phyloP scores from a whole-genome alignment of 2,113 vertebrate genomes.

The Corvus cornix region DNA sequence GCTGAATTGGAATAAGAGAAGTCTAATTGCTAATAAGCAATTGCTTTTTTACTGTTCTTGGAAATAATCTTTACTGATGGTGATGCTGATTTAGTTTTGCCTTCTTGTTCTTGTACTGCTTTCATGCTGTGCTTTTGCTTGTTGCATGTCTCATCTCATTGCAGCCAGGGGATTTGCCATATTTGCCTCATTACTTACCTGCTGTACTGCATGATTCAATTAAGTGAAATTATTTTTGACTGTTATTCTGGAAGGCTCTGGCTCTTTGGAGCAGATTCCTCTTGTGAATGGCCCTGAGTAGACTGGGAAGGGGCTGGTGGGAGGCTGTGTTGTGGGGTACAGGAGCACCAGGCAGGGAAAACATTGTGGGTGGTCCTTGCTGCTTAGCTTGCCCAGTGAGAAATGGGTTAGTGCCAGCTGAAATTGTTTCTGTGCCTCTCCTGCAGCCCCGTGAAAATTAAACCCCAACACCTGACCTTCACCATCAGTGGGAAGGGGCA shows the following conservation, averaged over 20 bases:
- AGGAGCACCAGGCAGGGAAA: not conserved
- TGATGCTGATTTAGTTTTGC: not conserved
- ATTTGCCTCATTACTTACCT: not conserved
- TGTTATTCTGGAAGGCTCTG: not conserved
- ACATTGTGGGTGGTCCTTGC: accelerated
- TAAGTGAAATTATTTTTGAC: not conserved
- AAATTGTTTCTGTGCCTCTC: not conserved
- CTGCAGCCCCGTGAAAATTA: constrained; percentile 39
- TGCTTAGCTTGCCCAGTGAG: not conserved
- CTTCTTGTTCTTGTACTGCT: not conserved
- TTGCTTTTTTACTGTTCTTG: not conserved
- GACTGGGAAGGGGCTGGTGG: not conserved
- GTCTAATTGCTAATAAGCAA: not conserved
- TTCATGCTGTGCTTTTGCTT: not conserved
- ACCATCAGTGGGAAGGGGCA: constrained; percentile 82
- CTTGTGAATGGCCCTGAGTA: not conserved
- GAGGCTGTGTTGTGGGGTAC: not conserved
- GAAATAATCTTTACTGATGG: not conserved
- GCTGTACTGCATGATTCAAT: not conserved
- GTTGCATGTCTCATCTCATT: not conserved
- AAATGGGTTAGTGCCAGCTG: not conserved
- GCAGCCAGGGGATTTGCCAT: not conserved
- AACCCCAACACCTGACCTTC: constrained; percentile 74
- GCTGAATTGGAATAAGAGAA: not conserved
- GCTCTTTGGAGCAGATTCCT: not conserved